Base-by-base conservation (phyloP, 2,888 invertebrate genomes). In the Epinotia bilunana region DNA sequence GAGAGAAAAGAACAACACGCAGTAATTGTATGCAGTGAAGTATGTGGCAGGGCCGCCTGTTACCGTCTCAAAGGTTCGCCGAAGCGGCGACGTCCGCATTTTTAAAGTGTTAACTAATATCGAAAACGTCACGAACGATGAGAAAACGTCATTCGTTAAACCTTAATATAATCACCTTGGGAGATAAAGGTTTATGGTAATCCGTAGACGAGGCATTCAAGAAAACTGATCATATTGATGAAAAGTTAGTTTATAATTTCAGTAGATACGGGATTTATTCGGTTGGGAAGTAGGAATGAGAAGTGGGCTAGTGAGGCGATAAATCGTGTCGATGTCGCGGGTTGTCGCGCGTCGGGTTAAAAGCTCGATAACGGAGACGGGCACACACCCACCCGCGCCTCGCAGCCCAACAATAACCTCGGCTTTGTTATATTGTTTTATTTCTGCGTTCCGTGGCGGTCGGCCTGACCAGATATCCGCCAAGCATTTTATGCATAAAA, bases 401-500 rank as follows among this genome's bases (percentile, higher is more conserved):
- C 84, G 88, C 90, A 6, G 33, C 61, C 61, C 91, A 93, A 94
- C 93, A 94, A 93, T 93, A 92, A 91, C 90, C 90, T 85, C 84
- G 76, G 82, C 79, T 87, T 68, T 62, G 70, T 72, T 58, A 58
- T 89, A 91, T 92, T 93, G 91, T 92, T 92, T 94, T 93, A 92
- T 93, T 94, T 93, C 85, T 86, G 85, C 86, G 82, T 87, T 87
- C 84, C 86, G 87, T 86, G 80, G 83, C 84, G 85, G 33, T 55
- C 86, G 84, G 86, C 82, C 87, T 87, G 88, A 85, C 90, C 89
- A 90, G 91, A 92, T 91, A 92, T 90, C 91, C 91, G 87, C 92
- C 89, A 90, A 92, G 92, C 90, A 92, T 94, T 93, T 93, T 93
- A 93, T 93, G 94, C 93, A 93, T 92, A 93, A 93, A 94, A 93